Base-by-base conservation (phyloP, 2,888 invertebrate species). In the Phasia obesa region DNA sequence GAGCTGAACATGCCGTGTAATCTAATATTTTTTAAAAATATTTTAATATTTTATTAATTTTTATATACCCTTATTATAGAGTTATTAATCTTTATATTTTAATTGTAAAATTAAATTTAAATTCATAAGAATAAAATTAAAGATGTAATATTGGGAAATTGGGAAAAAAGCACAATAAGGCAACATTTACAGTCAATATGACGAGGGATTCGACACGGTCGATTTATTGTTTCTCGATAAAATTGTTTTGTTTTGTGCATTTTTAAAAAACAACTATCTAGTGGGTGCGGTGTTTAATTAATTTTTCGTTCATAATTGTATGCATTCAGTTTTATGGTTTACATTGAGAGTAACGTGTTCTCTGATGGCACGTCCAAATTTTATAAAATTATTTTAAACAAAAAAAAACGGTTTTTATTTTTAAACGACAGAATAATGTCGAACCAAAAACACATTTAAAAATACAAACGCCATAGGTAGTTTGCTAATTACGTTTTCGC, bases 271-370 rank as follows among this genome's bases (percentile, higher is more conserved):
- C 69, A 47, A 27, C 38, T 17, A 7, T 19, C 13, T 57, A 51
- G 35, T 82, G 78, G 82, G 82, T 79, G 82, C 75, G 79, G 74
- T 70, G 62, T 55, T 51, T 60, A 59, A 70, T 75, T 73, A 73
- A 75, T 51, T 70, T 69, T 15, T 42, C 25, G 42, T 59, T 42
- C 23, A 35, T 5, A 27, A 5, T 27, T 11, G 9, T 11, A 35
- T 11, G 35, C 4, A 15, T 15, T n/a, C 15, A n/a, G 13, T 42
- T 13, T n/a, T 42, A 42, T 2, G 15, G 38, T 3, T 1, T 38
- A 38, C 13, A 38, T 2, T n/a, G 2, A 6, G 27, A n/a, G 38
- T 42, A 27, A 15, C 15, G n/a, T 42, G n/a, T 15, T 42, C 6
- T 42, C 1, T n/a, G 38, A 42, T 42, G 38, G 15, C 15, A n/a